Conservation (phyloP, 2,797 vertebrate genomes). For the Harpagifer antarcticus region DNA sequence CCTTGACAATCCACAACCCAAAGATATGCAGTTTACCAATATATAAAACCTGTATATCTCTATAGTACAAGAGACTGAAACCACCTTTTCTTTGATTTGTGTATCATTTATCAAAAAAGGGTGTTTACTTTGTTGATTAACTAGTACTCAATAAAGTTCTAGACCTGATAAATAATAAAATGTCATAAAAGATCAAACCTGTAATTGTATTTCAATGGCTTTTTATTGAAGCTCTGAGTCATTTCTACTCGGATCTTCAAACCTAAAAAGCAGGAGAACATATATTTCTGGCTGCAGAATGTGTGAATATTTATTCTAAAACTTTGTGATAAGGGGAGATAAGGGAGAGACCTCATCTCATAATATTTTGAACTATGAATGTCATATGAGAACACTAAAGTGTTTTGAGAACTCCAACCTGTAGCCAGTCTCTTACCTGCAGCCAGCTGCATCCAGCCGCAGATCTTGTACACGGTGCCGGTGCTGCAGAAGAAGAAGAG, state of each 20-base stretch:
- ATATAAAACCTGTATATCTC: too few species aligned
- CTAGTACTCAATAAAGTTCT: too few species aligned
- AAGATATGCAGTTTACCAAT: too few species aligned
- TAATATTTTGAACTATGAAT: too few species aligned
- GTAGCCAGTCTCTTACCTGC: slow-evolving; percentile 88
- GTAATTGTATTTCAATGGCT: too few species aligned
- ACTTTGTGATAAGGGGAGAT: not conserved
- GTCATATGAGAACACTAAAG: slow-evolving; percentile 1
- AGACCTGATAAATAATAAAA: too few species aligned
- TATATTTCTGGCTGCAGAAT: not conserved
- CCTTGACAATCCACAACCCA: too few species aligned
- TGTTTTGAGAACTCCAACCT: slow-evolving; percentile 29
- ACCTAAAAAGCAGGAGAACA: not conserved
- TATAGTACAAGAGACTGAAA: too few species aligned
- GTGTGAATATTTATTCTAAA: not conserved
- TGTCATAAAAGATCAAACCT: too few species aligned
- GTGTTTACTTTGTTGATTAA: too few species aligned
- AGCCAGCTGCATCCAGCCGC: slow-evolving; percentile 99
- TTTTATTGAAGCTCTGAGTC: not conserved
- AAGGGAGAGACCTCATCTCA: not conserved
- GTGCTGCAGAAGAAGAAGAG: slow-evolving; percentile 99
- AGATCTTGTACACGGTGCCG: slow-evolving; percentile 99
- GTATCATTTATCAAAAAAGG: too few species aligned
- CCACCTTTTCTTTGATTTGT: too few species aligned
- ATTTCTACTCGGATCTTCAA: not conserved